Conservation (phyloP, 2,113 vertebrate species). For the Phodopus roborovskii region DNA sequence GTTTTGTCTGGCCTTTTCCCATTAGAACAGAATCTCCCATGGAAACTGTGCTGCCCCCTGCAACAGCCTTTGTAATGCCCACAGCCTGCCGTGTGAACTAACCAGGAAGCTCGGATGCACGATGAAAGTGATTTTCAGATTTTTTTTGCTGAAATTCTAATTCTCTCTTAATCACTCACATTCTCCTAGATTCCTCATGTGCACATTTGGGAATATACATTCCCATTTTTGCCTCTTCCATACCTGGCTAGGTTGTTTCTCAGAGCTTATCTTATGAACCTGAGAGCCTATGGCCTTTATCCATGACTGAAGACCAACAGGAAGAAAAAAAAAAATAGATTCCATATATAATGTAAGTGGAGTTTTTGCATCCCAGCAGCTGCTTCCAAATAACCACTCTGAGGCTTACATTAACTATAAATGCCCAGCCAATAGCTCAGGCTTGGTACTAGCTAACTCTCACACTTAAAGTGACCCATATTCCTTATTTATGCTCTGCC, state of each 20-base stretch:
- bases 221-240: neutral
- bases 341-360: neutral
- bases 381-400: no score
- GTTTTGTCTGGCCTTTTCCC: neutral
- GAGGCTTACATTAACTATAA: no score
- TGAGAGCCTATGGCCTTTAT: neutral
- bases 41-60: neutral
- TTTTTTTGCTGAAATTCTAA: neutral
- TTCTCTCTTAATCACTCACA: neutral
- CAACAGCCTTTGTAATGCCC: neutral
- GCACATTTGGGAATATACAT: no score
- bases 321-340: slow-evolving; percentile 47
- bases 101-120: neutral
- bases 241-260: neutral
- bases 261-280: neutral
- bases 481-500: no score
- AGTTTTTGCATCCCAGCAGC: no score
- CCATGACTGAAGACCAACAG: slow-evolving; percentile 37
- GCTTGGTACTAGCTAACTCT: no score
- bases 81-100: neutral
- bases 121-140: neutral
- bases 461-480: no score
- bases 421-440: no score
- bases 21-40: neutral
- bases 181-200: slow-evolving; percentile 49